Conservation (phyloP, 2,888 invertebrate species). For the Andrena trimmerana region DNA sequence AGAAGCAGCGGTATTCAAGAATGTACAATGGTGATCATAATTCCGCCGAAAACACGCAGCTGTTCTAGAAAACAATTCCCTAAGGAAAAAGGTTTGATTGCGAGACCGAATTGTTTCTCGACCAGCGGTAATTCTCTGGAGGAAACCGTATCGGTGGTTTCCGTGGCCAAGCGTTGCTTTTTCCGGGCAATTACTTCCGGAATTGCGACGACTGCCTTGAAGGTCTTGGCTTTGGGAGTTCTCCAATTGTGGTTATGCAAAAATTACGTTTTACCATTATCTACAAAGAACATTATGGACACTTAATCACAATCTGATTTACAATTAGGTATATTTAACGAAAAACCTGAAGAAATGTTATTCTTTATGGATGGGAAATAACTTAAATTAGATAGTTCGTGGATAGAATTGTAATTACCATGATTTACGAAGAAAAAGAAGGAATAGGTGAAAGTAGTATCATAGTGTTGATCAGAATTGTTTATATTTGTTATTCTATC, state of each 20-base stretch:
- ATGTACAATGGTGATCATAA: neutral
- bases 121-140: conserved; percentile 3
- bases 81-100: neutral
- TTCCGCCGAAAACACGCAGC: neutral
- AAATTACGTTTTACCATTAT: neutral
- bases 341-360: neutral
- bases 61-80: neutral
- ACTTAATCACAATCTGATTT: neutral
- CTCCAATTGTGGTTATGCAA: neutral
- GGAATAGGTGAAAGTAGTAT: too few species aligned
- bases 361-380: neutral
- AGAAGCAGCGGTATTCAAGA: too few species aligned
- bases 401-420: too few species aligned
- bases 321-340: neutral
- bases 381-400: too few species aligned
- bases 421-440: too few species aligned
- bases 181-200: conserved; percentile 69
- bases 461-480: too few species aligned
- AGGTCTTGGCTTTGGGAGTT: neutral
- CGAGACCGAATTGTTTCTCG: neutral
- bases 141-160: conserved; percentile 52
- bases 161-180: conserved; percentile 60
- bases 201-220: conserved; percentile 56
- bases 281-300: neutral
- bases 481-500: too few species aligned